A percentile compares a stretch with the other conserved stretches of the same genome.
phyloP scores from a whole-genome alignment of 2,888 invertebrate genomes.

The Platynereis dumerilii region DNA sequence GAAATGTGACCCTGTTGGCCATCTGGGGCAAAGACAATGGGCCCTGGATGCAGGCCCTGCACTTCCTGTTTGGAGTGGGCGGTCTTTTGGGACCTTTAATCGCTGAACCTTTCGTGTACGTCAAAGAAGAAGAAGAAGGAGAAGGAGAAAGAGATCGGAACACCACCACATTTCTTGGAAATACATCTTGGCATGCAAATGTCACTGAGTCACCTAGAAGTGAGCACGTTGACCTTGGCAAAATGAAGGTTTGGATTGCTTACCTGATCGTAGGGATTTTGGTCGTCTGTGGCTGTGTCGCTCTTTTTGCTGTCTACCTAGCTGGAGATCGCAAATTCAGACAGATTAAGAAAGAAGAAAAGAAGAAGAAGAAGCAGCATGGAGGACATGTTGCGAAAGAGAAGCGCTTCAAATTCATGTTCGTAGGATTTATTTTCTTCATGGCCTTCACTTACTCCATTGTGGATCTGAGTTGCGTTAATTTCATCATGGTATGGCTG shows the following conservation, averaged over 20 bases:
- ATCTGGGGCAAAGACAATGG: constrained; percentile 18
- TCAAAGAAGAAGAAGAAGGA: background rate
- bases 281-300: background rate
- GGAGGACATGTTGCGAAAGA: background rate
- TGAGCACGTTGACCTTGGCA: background rate
- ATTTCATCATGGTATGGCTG: background rate
- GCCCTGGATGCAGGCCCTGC: constrained; percentile 25
- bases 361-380: background rate
- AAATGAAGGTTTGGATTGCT: constrained; percentile 4
- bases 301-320: background rate
- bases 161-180: background rate
- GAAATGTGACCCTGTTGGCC: constrained; percentile 13
- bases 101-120: constrained; percentile 14
- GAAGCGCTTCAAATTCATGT: background rate
- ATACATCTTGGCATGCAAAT: background rate
- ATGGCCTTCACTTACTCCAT: background rate
- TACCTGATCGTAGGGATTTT: background rate
- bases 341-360: background rate
- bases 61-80: constrained; percentile 14
- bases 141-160: no score
- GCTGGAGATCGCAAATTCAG: background rate
- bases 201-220: background rate
- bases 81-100: constrained; percentile 11
- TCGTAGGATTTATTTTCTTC: background rate
- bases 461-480: background rate